Conservation (phyloP, 2,888 invertebrate genomes). For the Gymnocheta viridis region DNA sequence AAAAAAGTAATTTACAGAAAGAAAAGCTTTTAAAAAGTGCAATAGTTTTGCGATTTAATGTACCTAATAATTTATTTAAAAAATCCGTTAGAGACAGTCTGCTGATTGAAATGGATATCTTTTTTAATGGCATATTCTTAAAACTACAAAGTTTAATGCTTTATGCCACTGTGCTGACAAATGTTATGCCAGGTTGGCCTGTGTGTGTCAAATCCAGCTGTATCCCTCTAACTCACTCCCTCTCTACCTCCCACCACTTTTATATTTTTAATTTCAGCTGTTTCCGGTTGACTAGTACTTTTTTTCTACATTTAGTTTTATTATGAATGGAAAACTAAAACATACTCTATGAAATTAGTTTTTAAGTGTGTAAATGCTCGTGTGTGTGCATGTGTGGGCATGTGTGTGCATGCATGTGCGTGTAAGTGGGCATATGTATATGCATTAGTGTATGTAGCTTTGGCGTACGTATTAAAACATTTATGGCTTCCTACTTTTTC, state of each 20-base stretch:
- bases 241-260: no score
- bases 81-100: no score
- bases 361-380: not conserved
- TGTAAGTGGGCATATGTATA: slow-evolving; percentile 21
- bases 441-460: no score
- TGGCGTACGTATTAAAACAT: slow-evolving; percentile 62
- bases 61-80: no score
- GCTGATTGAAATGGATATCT: no score
- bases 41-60: no score
- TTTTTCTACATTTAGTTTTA: slow-evolving; percentile 16
- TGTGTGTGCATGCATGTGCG: not conserved
- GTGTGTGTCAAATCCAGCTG: not conserved
- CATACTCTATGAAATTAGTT: slow-evolving; percentile 48
- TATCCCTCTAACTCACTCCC: no score
- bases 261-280: slow-evolving; percentile 54
- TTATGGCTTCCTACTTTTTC: slow-evolving; percentile 64
- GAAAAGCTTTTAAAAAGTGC: no score
- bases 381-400: not conserved
- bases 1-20: not conserved
- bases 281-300: slow-evolving; percentile 57
- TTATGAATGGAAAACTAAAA: slow-evolving; percentile 19
- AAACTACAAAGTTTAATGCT: not conserved
- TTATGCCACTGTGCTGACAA: not conserved
- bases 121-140: no score
- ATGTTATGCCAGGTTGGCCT: not conserved